Conservation (phyloP, 2,113 vertebrate species). For the human region GRCh38 chr9:72988001-72988500, state of each 20-base stretch:
- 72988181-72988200: constrained; percentile 32
- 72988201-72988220: neutral
- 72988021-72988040: constrained; percentile 33
- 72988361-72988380: neutral
- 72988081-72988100: constrained; percentile 55
- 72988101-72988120: constrained; percentile 3
- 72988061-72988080: constrained; percentile 13
- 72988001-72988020: neutral
- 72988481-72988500: neutral
- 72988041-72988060: neutral
- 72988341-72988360: neutral
- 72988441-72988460: neutral
- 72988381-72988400: neutral
- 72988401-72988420: neutral
- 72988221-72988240: neutral
- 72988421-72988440: neutral
- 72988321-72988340: neutral
- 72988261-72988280: constrained; percentile 5
- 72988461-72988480: neutral
- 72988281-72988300: constrained; percentile 38
- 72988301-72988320: neutral
- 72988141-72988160: neutral
- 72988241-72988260: neutral
- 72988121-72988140: constrained; percentile 46
- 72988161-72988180: neutral